phyloP scores from a whole-genome alignment of 2,113 vertebrate genomes.

The Arenaria interpres region DNA sequence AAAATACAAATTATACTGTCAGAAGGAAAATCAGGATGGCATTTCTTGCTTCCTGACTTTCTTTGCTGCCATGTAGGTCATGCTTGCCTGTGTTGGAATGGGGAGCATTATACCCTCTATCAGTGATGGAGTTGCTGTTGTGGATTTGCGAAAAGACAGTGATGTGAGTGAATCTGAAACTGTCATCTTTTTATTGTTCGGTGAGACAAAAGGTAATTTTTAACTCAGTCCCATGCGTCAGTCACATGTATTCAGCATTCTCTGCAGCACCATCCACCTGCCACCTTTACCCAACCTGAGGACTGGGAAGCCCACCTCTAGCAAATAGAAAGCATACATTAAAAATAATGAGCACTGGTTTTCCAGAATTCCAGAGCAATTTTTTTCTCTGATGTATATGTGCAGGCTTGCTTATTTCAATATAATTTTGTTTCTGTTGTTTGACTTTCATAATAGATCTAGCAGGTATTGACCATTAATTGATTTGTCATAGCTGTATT shows the following conservation, averaged over 20 bases:
- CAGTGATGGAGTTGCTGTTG: neutral
- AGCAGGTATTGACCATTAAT: neutral
- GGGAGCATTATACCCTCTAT: neutral
- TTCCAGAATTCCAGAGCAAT: neutral
- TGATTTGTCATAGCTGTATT: neutral
- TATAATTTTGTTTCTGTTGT: neutral
- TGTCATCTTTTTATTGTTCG: constrained; percentile 17
- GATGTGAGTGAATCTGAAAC: neutral
- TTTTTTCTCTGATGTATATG: neutral
- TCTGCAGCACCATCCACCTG: neutral
- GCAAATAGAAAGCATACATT: constrained; percentile 18
- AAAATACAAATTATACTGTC: neutral
- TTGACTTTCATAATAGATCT: neutral
- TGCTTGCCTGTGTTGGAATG: neutral
- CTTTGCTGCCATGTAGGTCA: neutral
- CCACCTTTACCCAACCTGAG: constrained; percentile 5
- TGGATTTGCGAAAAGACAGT: constrained; percentile 7
- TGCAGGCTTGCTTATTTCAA: neutral
- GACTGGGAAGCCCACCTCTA: neutral
- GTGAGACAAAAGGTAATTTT: constrained; percentile 44
- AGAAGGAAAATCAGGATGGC: neutral
- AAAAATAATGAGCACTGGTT: constrained; percentile 40
- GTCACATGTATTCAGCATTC: neutral
- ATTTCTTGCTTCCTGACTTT: neutral
- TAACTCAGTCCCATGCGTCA: neutral